phyloP scores from a whole-genome alignment of 2,888 invertebrate genomes.

The Chrysina gloriosa region DNA sequence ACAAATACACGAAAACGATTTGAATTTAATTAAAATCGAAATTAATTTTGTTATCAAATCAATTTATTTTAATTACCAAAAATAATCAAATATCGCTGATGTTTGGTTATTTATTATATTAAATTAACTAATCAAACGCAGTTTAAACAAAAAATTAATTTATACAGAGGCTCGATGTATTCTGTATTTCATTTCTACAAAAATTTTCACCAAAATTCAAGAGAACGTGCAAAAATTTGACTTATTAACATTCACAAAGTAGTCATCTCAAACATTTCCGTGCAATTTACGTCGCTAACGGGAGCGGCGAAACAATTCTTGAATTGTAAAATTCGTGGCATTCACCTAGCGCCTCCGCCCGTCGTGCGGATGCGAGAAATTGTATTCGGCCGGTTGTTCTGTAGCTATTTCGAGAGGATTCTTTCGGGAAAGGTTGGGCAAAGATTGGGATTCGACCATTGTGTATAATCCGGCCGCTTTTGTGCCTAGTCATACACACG shows the following conservation, averaged over 20 bases:
- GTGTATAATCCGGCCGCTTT: neutral
- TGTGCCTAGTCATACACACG: neutral
- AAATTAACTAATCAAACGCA: too few relatives aligned
- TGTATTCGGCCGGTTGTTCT: neutral
- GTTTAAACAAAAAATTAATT: too few relatives aligned
- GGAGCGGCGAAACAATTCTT: neutral
- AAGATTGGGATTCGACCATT: slow-evolving; percentile 19
- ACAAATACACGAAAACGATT: too few relatives aligned
- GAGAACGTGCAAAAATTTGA: too few relatives aligned
- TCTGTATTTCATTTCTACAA: too few relatives aligned
- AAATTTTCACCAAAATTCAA: too few relatives aligned
- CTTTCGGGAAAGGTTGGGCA: slow-evolving; percentile 14
- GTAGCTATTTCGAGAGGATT: slow-evolving; percentile 17
- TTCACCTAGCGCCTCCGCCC: neutral
- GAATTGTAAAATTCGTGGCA: slow-evolving; percentile 15
- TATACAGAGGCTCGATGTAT: too few relatives aligned
- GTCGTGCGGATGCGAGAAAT: neutral
- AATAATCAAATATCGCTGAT: too few relatives aligned
- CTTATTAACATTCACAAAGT: neutral
- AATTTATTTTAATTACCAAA: too few relatives aligned
- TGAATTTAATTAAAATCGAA: too few relatives aligned
- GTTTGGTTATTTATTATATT: too few relatives aligned
- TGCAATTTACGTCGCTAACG: slow-evolving; percentile 5
- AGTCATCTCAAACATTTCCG: slow-evolving; percentile 19
- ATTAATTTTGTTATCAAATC: too few relatives aligned